A percentile compares a stretch with the other conserved stretches of the same genome.
Evolutionary conservation across 2,113 vertebrate genomes (phyloP).

Genomic region (Jaculus jaculus): DNA sequence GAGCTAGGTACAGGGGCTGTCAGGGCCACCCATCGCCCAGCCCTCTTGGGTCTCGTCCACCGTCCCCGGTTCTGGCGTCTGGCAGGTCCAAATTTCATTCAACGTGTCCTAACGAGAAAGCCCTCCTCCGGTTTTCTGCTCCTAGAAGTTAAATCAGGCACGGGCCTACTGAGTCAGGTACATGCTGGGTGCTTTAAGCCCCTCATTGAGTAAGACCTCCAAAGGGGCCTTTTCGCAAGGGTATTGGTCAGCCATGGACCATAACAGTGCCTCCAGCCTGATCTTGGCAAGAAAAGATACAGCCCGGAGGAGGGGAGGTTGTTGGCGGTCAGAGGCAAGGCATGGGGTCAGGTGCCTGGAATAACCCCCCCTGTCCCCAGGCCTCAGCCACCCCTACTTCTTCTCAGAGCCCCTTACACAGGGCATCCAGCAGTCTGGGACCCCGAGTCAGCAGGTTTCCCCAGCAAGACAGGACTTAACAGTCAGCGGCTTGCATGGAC

Average conservation of each 20-base stretch:
- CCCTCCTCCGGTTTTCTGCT: too few relatives aligned
- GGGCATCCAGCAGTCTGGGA: neutral
- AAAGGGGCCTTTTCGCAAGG: too few relatives aligned
- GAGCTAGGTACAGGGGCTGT: neutral
- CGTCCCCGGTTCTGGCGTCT: neutral
- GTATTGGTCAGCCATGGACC: neutral
- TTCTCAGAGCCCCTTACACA: neutral
- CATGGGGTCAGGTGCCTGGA: neutral
- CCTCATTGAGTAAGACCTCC: neutral
- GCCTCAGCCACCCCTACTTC: neutral
- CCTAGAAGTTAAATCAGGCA: neutral
- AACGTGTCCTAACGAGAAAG: neutral
- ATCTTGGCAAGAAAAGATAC: neutral
- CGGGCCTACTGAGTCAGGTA: neutral
- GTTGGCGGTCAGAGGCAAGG: too few relatives aligned
- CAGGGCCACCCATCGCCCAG: neutral
- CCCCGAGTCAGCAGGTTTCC: neutral
- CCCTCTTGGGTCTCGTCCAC: neutral
- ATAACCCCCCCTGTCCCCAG: neutral
- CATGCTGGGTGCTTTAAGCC: neutral
- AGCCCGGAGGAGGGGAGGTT: neutral
- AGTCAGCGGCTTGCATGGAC: neutral
- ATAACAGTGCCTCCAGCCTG: neutral
- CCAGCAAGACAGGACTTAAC: neutral
- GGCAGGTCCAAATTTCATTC: neutral